A percentile compares a stretch with the other conserved stretches of the same genome.
phyloP scores from a whole-genome alignment of 2,888 invertebrate genomes.

The Lacanobia oleracea region DNA sequence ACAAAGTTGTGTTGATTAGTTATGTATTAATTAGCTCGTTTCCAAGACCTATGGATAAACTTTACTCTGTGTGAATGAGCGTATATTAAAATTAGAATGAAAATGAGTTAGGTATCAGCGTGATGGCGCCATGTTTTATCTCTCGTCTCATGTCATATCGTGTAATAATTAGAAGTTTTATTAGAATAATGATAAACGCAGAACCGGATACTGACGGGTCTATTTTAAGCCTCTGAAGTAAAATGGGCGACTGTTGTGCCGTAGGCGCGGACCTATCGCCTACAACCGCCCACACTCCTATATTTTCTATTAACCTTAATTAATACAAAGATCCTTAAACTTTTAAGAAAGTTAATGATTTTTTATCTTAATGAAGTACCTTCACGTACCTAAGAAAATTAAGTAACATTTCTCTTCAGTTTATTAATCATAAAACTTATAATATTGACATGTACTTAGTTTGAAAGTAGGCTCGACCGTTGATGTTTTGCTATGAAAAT shows the following conservation, averaged over 20 bases:
- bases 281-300: slow-evolving; percentile 47
- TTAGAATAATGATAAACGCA: slow-evolving; percentile 58
- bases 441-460: neutral
- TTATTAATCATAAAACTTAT: slow-evolving; percentile 1
- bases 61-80: slow-evolving; percentile 28
- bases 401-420: neutral
- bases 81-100: slow-evolving; percentile 28
- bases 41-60: slow-evolving; percentile 52
- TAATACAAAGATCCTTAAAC: slow-evolving; percentile 47
- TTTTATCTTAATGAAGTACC: slow-evolving; percentile 17
- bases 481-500: neutral
- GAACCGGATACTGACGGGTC: slow-evolving; percentile 53
- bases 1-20: slow-evolving; percentile 44
- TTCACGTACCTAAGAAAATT: neutral
- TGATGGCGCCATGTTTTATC: slow-evolving; percentile 62
- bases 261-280: slow-evolving; percentile 51
- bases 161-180: slow-evolving; percentile 57
- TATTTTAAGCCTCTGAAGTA: slow-evolving; percentile 52
- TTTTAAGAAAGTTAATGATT: slow-evolving; percentile 26
- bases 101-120: slow-evolving; percentile 16
- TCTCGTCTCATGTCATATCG: slow-evolving; percentile 51
- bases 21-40: slow-evolving; percentile 44
- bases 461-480: slow-evolving; percentile 1
- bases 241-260: slow-evolving; percentile 50
- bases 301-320: slow-evolving; percentile 51